A percentile compares a stretch with the other conserved stretches of the same genome.
Conservation (phyloP, 2,113 vertebrate genomes). For the Callocephalon fimbriatum region DNA sequence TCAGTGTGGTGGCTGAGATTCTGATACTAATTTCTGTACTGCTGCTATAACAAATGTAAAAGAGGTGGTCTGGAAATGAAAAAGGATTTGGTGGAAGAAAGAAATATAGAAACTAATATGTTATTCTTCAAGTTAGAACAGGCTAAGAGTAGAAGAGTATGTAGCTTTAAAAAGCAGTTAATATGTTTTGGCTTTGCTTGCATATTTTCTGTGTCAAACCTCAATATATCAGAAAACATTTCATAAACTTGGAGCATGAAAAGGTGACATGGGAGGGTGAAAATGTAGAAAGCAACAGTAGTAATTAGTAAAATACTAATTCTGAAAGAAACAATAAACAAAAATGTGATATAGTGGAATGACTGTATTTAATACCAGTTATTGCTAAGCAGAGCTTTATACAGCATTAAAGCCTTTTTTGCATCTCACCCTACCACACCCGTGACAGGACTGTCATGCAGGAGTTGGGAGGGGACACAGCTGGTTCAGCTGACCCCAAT, state of each 20-base stretch:
- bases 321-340: neutral
- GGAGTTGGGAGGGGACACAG: neutral
- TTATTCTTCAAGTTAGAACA: neutral
- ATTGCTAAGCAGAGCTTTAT: neutral
- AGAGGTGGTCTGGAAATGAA: neutral
- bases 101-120: neutral
- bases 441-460: fast-evolving
- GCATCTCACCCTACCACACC: neutral
- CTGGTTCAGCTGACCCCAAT: neutral
- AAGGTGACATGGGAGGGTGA: neutral
- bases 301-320: neutral
- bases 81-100: neutral
- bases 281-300: fast-evolving
- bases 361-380: neutral
- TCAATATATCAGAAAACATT: neutral
- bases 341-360: neutral
- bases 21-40: neutral
- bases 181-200: neutral
- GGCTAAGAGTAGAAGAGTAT: neutral
- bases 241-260: neutral
- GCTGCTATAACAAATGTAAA: neutral
- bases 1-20: neutral
- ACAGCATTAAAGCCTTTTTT: neutral
- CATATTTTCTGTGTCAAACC: neutral
- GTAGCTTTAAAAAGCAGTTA: neutral